phyloP scores from a whole-genome alignment of 1,140 invertebrate genomes.

The Drosophila cardini region DNA sequence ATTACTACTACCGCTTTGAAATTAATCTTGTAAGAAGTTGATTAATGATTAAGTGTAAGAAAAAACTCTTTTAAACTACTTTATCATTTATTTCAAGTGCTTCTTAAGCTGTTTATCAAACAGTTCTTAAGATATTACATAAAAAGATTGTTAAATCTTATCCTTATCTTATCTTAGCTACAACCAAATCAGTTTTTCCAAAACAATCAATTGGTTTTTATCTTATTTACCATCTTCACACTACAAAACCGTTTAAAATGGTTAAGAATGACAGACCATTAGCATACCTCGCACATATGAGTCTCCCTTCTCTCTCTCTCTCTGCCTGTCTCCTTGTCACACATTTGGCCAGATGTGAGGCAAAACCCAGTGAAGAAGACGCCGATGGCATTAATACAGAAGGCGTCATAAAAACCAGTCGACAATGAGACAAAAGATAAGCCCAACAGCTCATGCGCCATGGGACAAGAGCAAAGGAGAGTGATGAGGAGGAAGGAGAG shows the following conservation, averaged over 20 bases:
- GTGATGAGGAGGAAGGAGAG: neutral
- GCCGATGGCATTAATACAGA: slow-evolving; percentile 35
- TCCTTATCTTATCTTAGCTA: neutral
- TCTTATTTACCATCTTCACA: slow-evolving; percentile 31
- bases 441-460: slow-evolving; percentile 52
- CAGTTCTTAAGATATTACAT: neutral
- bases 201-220: slow-evolving; percentile 9
- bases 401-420: slow-evolving; percentile 67
- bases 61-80: no score
- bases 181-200: neutral
- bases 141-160: neutral
- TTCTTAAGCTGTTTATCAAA: neutral
- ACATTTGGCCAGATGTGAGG: slow-evolving; percentile 59
- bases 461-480: slow-evolving; percentile 6
- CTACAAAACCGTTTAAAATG: slow-evolving; percentile 19
- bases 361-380: slow-evolving; percentile 36
- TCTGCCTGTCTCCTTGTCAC: slow-evolving; percentile 15
- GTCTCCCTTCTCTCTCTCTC: neutral
- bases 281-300: slow-evolving; percentile 43
- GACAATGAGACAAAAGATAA: slow-evolving; percentile 63
- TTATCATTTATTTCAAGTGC: neutral
- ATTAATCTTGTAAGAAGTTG: no score
- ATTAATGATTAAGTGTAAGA: no score
- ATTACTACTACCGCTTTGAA: no score
- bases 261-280: slow-evolving; percentile 35